Evolutionary conservation across 1,140 invertebrate species (phyloP).

Genomic region (Harlomillsia oculata): DNA sequence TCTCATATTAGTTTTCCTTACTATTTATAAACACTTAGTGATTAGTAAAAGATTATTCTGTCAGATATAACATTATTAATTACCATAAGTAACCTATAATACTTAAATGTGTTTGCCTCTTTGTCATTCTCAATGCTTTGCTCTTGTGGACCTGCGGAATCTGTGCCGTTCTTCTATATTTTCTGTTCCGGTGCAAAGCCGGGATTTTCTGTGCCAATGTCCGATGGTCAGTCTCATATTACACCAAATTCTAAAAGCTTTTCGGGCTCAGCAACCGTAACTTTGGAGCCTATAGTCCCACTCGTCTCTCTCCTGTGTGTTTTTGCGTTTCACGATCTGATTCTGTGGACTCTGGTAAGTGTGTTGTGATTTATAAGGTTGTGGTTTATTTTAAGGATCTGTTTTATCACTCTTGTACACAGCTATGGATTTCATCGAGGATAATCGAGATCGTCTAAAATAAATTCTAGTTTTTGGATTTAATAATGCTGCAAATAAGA

Average conservation of each 20-base stretch:
- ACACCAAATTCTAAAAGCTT: conserved; percentile 15
- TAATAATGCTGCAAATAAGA: too few relatives aligned
- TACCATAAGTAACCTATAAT: conserved; percentile 16
- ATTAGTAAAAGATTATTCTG: background rate
- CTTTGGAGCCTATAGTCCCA: background rate
- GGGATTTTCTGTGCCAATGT: conserved; percentile 20
- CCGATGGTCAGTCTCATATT: conserved; percentile 9
- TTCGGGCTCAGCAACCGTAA: background rate
- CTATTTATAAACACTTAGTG: too few relatives aligned
- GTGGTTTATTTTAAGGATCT: background rate
- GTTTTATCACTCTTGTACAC: background rate
- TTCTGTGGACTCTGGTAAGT: background rate
- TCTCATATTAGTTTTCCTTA: too few relatives aligned
- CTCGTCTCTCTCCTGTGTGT: background rate
- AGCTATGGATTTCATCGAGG: background rate
- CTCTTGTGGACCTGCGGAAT: too few relatives aligned
- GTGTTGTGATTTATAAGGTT: background rate
- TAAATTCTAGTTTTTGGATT: too few relatives aligned
- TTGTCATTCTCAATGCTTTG: background rate
- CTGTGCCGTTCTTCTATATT: background rate
- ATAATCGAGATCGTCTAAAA: background rate
- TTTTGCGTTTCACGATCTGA: background rate
- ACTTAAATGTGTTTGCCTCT: background rate
- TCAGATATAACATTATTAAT: background rate
- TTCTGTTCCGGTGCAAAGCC: conserved; percentile 1